A percentile compares a stretch with the other conserved stretches of the same genome.
phyloP scores from a whole-genome alignment of 2,888 invertebrate species.

The Cosmia pyralina region DNA sequence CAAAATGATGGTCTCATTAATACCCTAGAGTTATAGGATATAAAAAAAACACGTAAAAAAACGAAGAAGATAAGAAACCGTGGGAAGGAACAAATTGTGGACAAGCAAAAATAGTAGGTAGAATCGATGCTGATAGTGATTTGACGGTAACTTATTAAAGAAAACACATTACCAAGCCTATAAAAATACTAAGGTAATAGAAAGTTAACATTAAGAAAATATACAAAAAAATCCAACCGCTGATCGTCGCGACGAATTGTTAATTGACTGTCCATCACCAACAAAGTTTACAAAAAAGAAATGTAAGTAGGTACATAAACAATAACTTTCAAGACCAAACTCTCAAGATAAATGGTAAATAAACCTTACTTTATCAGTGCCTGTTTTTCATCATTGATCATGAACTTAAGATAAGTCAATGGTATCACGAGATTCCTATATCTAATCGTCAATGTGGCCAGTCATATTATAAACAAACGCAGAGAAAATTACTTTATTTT shows the following conservation, averaged over 20 bases:
- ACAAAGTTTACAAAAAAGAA: conserved; percentile 11
- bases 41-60: background rate
- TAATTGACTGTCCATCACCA: conserved; percentile 28
- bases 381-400: conserved; percentile 32
- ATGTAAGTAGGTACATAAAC: background rate
- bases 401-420: conserved; percentile 33
- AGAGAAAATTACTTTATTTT: background rate
- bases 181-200: conserved; percentile 1
- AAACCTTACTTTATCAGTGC: background rate
- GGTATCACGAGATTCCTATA: conserved; percentile 21
- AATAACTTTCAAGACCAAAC: conserved; percentile 21
- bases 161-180: conserved; percentile 9
- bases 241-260: conserved; percentile 37
- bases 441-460: conserved; percentile 34
- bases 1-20: too few species aligned
- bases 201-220: too few species aligned
- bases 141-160: background rate
- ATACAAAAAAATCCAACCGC: background rate
- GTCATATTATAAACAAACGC: background rate
- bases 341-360: background rate
- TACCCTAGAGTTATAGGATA: too few species aligned
- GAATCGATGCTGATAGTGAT: background rate
- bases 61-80: background rate
- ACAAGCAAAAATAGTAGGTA: background rate
- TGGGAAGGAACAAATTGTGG: background rate